Base-by-base conservation (phyloP, 1,140 invertebrate species). In the Anagrus nilaparvatae region DNA sequence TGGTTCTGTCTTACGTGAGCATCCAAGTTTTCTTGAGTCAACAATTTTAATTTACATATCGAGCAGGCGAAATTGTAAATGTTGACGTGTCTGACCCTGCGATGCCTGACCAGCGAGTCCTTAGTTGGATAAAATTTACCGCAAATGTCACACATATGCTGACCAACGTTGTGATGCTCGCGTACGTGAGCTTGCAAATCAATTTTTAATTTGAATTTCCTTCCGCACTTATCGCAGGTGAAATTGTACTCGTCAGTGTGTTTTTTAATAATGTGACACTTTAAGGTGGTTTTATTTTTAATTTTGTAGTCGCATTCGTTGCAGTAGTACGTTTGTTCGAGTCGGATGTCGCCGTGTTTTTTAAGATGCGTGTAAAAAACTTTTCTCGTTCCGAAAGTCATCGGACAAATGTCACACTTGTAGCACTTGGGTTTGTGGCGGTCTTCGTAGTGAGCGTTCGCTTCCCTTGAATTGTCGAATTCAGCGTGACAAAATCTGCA, bases 171-270 rank as follows among this genome's bases (percentile, higher is more conserved):
- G 48, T 73, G 69, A 8, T 63, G 70, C 7, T 63, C 70, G 30
- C 64, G 65, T 27, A 67, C 31, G 49, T 73, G 70, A 5, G 67
- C 57, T 38, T 65, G 67, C 3, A 70, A 52, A 19, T 71, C 67
- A 34, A 62, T 56, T 20, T 61, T 57, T 47, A 70, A 58, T 24
- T 61, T 52, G 44, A 74, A 76, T 29, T 55, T 57, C 44, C 70
- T 68, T 3, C 63, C 56, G 47, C 74, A 77, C 5, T 61, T 58
- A 1, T 70, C 65, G 47, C 77, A 79, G 1, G 61, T 55, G 44
- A 70, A 78, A 5, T 73, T 74, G 52, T 76, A 76, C 29, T 74
- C 70, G 1, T 59, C 62, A 0, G 71, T 72, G 53, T 76, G 74
- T 27, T 70, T 69, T 10, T 73, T 49, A 19, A 55, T 58, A 25